Evolutionary conservation across 2,888 invertebrate genomes (phyloP).

Genomic region (Pseudococcus longispinus): DNA sequence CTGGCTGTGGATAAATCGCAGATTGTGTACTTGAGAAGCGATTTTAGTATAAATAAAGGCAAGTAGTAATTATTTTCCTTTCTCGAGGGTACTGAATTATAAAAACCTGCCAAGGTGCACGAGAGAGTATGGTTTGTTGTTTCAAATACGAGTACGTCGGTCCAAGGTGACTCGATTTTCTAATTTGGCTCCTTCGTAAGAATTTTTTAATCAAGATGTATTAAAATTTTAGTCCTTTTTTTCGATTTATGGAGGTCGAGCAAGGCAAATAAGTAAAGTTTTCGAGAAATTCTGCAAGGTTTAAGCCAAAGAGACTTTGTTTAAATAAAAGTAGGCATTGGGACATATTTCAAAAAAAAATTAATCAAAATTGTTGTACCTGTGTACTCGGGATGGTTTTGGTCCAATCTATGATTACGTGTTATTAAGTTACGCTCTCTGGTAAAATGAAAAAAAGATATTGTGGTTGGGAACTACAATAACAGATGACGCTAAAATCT

Average conservation of each 20-base stretch:
- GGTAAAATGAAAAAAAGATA: background rate
- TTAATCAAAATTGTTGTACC: background rate
- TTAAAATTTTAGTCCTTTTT: background rate
- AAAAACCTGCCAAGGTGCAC: background rate
- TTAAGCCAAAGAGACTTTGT: background rate
- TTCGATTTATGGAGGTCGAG: background rate
- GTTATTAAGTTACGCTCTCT: background rate
- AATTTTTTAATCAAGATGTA: background rate
- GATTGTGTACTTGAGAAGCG: constrained; percentile 67
- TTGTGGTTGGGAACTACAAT: background rate
- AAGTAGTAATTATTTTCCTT: background rate
- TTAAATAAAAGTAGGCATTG: background rate
- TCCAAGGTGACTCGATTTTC: background rate
- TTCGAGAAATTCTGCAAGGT: background rate
- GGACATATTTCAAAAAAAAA: background rate
- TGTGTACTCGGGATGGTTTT: too few species aligned
- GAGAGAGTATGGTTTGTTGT: background rate
- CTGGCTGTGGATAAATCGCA: constrained; percentile 72
- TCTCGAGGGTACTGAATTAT: background rate
- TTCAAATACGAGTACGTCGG: background rate
- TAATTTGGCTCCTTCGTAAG: background rate
- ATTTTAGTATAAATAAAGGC: constrained; percentile 47
- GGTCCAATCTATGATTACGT: background rate
- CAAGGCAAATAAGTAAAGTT: background rate
- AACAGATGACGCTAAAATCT: background rate